Percentiles rank a stretch among this genome's conserved stretches.
Conservation (phyloP, 2,113 vertebrate genomes). For the Sylvia atricapilla region DNA sequence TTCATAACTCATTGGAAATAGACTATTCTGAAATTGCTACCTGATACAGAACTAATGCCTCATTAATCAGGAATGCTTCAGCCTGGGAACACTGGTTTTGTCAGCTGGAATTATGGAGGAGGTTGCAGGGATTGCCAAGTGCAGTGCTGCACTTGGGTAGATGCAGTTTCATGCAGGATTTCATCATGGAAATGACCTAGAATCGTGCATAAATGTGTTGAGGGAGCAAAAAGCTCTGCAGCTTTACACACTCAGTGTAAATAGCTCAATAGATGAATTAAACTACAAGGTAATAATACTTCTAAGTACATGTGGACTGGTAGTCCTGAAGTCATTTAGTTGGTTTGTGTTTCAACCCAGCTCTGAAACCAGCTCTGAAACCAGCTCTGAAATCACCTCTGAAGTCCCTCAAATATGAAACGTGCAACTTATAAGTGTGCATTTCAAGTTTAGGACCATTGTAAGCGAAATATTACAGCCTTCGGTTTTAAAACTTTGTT, state of each 20-base stretch:
- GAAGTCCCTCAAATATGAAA: not conserved
- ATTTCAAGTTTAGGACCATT: not conserved
- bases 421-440: fast-evolving
- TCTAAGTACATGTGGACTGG: not conserved
- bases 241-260: not conserved
- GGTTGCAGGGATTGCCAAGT: not conserved
- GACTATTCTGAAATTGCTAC: slow-evolving; percentile 56
- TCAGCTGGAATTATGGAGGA: slow-evolving; percentile 27
- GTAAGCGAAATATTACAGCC: not conserved
- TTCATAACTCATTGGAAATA: slow-evolving; percentile 41
- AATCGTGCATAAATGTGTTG: not conserved
- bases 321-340: not conserved
- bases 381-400: not conserved
- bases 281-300: not conserved
- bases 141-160: not conserved
- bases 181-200: not conserved
- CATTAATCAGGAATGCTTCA: slow-evolving; percentile 60
- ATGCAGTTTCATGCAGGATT: not conserved
- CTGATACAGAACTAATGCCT: slow-evolving; percentile 65
- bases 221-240: not conserved
- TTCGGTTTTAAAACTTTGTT: not conserved
- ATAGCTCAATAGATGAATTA: not conserved
- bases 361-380: not conserved
- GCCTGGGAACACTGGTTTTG: not conserved
- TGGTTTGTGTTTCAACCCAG: not conserved